Evolutionary conservation across 1,140 invertebrate species (phyloP).

Genomic region (Drosophila mauritiana): DNA sequence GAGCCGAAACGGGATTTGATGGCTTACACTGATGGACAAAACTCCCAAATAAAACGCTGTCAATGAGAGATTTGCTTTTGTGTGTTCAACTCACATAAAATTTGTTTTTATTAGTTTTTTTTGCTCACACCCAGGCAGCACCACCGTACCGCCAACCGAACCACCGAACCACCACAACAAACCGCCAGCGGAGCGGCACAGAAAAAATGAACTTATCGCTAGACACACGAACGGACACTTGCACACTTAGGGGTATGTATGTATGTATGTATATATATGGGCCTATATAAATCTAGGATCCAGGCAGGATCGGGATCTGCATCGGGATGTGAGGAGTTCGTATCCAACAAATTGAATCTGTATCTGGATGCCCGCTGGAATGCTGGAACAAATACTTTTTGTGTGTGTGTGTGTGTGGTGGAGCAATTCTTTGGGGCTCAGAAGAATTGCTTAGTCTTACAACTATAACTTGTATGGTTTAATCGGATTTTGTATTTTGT

Average conservation of each 20-base stretch:
- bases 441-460: slow-evolving; percentile 35
- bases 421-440: slow-evolving; percentile 40
- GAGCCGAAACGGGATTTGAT: slow-evolving; percentile 2
- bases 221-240: slow-evolving; percentile 42
- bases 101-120: slow-evolving; percentile 73
- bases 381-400: no score
- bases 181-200: slow-evolving; percentile 37
- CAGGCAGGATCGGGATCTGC: slow-evolving; percentile 2
- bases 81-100: slow-evolving; percentile 76
- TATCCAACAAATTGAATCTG: slow-evolving; percentile 5
- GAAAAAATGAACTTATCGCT: slow-evolving; percentile 61
- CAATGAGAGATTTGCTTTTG: slow-evolving; percentile 26
- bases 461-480: slow-evolving; percentile 25
- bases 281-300: background rate
- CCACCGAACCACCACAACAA: slow-evolving; percentile 23
- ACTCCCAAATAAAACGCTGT: slow-evolving; percentile 20
- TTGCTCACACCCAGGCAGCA: slow-evolving; percentile 39
- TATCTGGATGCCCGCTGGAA: no score
- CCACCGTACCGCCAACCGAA: background rate
- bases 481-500: background rate
- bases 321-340: background rate
- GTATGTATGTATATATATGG: background rate
- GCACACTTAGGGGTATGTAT: background rate
- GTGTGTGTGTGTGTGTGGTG: background rate
- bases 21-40: slow-evolving; percentile 1